Base-by-base conservation (phyloP, 1,140 invertebrate genomes). In the Macrotrachela quadricornifera region DNA sequence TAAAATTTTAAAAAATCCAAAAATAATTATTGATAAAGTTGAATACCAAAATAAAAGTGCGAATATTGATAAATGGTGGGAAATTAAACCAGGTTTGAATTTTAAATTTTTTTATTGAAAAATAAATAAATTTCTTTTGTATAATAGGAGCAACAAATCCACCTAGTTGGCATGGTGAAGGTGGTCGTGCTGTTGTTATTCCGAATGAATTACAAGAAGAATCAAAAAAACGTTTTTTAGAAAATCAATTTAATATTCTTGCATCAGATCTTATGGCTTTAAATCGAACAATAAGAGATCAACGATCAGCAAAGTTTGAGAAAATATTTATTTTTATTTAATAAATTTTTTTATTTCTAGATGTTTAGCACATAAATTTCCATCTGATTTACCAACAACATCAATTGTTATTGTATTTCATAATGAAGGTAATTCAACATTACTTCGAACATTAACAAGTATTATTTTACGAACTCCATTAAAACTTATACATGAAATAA, bases 201-300 rank as follows among this genome's bases (percentile, higher is more conserved):
- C 46, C 46, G 13, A 17, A 37, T 14, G 14, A 54, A 37, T 44
- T 49, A 49, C 45, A 50, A 54, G 21, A 42, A 38, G 42, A 43
- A 38, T 44, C 46, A 13, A 54, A 54, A 39, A 42, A 41, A 50
- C 30, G 53, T 30, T 55, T 55, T 50, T n/a, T 11, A 21, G 48
- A 55, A 42, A 94, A 96, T 74, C 88, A 99, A 72, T 99, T 99
- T 71, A 99, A 99, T 73, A 73, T 97, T 57, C 71, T 95, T 65
- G 91, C 90, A 46, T 94, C 86, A 69, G 90, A 99, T 71, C 82
- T 85, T 77, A 95, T 99, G 59, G 87, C 88, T 39, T 68, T 97
- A 39, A 97, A 97, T 73, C 75, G 94, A 61, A 87, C 85, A 10
- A 73, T 99, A 14, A 80, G 83, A 16, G 94, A 99, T 74, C 84